A percentile compares a stretch with the other conserved stretches of the same genome.
Conservation (phyloP, 92 coral and sea anemone genomes). For the Blastomussa wellsi region DNA sequence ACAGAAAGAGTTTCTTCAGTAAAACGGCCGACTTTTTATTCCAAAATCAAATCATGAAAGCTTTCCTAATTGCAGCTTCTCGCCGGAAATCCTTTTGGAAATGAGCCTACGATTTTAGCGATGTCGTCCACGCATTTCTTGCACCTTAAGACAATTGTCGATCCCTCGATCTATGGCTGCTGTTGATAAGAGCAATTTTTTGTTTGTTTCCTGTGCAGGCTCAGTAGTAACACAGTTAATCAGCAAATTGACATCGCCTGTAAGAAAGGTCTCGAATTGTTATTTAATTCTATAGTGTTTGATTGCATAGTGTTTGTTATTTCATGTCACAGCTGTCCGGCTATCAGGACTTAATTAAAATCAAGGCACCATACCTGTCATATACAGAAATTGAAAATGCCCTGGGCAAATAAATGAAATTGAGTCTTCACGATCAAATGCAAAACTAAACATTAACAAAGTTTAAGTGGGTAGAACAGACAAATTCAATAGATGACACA, state of each 20-base stretch:
- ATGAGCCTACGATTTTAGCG: not conserved
- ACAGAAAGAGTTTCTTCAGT: not conserved
- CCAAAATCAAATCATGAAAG: not conserved
- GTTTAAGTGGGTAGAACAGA: not conserved
- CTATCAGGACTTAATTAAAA: conserved; percentile 13
- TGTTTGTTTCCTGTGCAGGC: not conserved
- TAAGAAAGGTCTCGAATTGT: not conserved
- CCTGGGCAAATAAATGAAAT: not conserved
- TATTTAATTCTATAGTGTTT: not conserved
- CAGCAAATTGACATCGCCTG: conserved; percentile 3
- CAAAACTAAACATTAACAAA: not conserved
- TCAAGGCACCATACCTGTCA: not conserved
- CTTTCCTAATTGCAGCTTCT: not conserved
- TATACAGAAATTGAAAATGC: not conserved
- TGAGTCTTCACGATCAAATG: not conserved
- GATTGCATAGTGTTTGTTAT: not conserved
- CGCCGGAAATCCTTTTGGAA: not conserved
- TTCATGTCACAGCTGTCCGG: conserved; percentile 9
- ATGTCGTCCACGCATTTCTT: not conserved
- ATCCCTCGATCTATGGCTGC: not conserved
- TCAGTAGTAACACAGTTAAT: conserved; percentile 1
- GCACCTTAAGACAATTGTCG: not conserved
- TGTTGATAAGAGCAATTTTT: not conserved
- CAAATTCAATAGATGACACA: not conserved
- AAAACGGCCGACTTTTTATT: not conserved